Conservation (phyloP, 2,113 vertebrate species). For the Periophthalmodon schlosseri region DNA sequence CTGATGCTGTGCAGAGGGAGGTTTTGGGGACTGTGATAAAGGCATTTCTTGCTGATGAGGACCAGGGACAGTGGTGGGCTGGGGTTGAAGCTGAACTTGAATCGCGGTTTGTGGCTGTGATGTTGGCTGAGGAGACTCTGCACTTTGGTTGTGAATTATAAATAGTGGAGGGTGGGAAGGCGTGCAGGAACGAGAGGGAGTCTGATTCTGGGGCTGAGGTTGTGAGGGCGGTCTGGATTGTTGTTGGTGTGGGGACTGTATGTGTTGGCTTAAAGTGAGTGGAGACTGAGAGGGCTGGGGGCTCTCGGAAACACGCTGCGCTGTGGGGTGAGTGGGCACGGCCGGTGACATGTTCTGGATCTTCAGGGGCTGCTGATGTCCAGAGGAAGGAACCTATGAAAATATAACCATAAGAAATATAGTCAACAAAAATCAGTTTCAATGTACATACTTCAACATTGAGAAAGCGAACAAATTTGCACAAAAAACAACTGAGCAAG, state of each 20-base stretch:
- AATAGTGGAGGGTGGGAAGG: constrained; percentile 81
- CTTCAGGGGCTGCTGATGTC: constrained; percentile 81
- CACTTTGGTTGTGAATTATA: constrained; percentile 84
- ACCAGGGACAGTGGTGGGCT: constrained; percentile 64
- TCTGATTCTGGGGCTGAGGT: constrained; percentile 78
- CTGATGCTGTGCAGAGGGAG: constrained; percentile 76
- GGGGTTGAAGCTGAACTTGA: constrained; percentile 71
- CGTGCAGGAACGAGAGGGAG: constrained; percentile 85
- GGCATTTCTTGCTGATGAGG: constrained; percentile 69
- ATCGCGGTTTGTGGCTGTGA: constrained; percentile 59
- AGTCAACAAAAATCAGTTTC: constrained; percentile 1
- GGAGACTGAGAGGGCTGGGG: constrained; percentile 80
- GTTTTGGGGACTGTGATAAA: constrained; percentile 76
- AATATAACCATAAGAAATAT: constrained; percentile 26
- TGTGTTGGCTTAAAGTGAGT: constrained; percentile 83
- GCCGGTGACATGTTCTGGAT: constrained; percentile 77
- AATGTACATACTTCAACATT: neutral
- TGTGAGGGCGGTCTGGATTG: constrained; percentile 83
- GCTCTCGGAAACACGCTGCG: constrained; percentile 67
- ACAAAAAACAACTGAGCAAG: constrained; percentile 45
- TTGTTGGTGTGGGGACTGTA: constrained; percentile 80
- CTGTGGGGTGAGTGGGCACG: constrained; percentile 50
- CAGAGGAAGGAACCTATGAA: constrained; percentile 82
- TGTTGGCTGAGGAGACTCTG: constrained; percentile 69
- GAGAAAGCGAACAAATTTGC: constrained; percentile 24